Conservation (phyloP, 2,797 vertebrate genomes). For the Moxostoma hubbsi region DNA sequence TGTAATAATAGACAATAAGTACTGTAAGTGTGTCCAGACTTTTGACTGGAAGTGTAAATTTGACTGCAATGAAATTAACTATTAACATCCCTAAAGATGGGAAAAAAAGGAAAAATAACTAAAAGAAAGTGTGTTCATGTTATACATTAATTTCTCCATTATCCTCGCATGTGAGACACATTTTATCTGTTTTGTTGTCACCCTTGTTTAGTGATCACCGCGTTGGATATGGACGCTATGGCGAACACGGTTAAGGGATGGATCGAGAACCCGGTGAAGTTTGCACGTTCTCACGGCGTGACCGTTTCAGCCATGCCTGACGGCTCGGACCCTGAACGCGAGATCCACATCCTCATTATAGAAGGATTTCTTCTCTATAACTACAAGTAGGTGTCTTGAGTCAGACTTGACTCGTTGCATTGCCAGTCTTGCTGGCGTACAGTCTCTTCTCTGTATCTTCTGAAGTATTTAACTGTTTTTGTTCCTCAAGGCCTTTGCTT, state of each 20-base stretch:
- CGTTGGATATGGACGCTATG: slow-evolving; percentile 96
- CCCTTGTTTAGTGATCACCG: slow-evolving; percentile 79
- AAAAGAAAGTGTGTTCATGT: slow-evolving; percentile 55
- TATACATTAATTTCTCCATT: slow-evolving; percentile 50
- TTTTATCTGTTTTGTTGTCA: slow-evolving; percentile 56
- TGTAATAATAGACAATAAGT: neutral
- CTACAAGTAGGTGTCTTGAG: slow-evolving; percentile 81
- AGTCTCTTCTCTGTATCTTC: too few species aligned
- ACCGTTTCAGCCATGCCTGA: slow-evolving; percentile 69
- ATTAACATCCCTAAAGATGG: slow-evolving; percentile 30
- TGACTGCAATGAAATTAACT: slow-evolving; percentile 52
- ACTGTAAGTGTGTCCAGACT: slow-evolving; percentile 42
- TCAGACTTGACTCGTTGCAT: too few species aligned
- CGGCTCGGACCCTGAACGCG: slow-evolving; percentile 62
- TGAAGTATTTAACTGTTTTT: neutral
- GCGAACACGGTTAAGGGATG: slow-evolving; percentile 90
- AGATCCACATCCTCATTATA: slow-evolving; percentile 87
- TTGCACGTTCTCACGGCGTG: slow-evolving; percentile 90
- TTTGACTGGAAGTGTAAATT: slow-evolving; percentile 59
- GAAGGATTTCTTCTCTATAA: slow-evolving; percentile 97
- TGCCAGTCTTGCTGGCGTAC: too few species aligned
- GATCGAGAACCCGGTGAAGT: slow-evolving; percentile 90
- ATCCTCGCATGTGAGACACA: slow-evolving; percentile 61
- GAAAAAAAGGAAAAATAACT: slow-evolving; percentile 1
- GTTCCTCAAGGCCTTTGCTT: slow-evolving; percentile 79